These are phyloP conservation scores for Lepus americanus DNA, from an alignment of 2,113 vertebrate species.

Conservation along the genomic window DNA sequence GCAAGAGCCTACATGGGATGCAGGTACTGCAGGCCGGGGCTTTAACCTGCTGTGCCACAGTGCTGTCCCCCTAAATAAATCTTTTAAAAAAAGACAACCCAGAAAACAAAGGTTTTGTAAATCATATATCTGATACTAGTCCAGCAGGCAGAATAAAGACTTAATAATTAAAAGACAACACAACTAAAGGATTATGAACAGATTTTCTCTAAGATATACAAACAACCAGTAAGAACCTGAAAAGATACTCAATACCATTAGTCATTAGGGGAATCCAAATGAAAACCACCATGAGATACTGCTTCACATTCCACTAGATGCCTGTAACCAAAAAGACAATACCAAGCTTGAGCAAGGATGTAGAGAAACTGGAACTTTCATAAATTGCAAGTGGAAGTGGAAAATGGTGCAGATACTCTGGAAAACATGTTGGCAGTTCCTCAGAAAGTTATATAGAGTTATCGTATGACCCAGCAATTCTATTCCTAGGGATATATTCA, in stretches of 20 bases:
- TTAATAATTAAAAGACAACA: conserved; percentile 16
- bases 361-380: conserved; percentile 45
- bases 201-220: not conserved
- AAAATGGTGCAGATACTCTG: conserved; percentile 31
- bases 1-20: too few species aligned
- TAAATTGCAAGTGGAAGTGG: not conserved
- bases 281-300: conserved; percentile 28
- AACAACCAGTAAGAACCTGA: conserved; percentile 49
- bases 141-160: not conserved
- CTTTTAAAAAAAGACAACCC: not conserved
- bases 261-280: conserved; percentile 32
- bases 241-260: conserved; percentile 45
- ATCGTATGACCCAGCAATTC: conserved; percentile 49
- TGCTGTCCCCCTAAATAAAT: too few species aligned
- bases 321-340: conserved; percentile 21
- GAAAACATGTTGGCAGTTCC: conserved; percentile 52
- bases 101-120: not conserved
- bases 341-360: not conserved
- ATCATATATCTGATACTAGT: not conserved
- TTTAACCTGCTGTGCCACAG: too few species aligned
- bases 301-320: not conserved
- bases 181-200: conserved; percentile 45
- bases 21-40: too few species aligned
- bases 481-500: not conserved
- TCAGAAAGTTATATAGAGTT: conserved; percentile 47